Evolutionary conservation across 2,888 invertebrate species (phyloP).

Genomic region (Xestoiulus laeticollis): DNA sequence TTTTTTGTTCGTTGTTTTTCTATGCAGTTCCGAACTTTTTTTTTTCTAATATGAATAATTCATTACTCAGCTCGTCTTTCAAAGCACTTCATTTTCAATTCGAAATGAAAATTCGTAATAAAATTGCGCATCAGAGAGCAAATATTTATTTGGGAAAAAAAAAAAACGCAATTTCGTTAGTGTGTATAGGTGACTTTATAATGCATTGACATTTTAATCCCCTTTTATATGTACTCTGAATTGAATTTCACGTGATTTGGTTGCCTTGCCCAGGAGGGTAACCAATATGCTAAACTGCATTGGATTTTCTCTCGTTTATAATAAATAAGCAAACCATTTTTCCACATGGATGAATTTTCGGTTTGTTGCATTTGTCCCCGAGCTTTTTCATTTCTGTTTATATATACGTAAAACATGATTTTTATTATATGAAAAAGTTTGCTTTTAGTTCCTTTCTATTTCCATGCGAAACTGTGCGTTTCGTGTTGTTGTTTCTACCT

Average conservation of each 20-base stretch:
- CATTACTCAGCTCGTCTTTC: neutral
- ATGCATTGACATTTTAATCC: neutral
- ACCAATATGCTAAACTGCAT: neutral
- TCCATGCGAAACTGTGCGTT: neutral
- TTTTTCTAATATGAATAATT: neutral
- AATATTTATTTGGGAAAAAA: neutral
- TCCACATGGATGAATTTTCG: neutral
- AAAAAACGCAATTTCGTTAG: neutral
- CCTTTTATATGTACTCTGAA: neutral
- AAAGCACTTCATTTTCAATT: conserved; percentile 4
- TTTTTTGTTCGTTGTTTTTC: neutral
- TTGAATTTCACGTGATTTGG: neutral
- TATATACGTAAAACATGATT: neutral
- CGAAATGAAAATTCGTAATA: neutral
- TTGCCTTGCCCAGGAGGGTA: neutral
- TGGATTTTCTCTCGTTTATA: neutral
- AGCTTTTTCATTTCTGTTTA: neutral
- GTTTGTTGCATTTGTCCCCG: neutral
- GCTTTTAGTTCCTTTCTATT: neutral
- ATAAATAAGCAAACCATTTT: neutral
- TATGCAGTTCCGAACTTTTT: neutral
- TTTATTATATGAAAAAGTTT: neutral
- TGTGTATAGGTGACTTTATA: neutral
- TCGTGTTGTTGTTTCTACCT: neutral
- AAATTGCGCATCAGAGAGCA: neutral